Conservation (phyloP, 2,888 invertebrate genomes). For the Melitaea athalia region DNA sequence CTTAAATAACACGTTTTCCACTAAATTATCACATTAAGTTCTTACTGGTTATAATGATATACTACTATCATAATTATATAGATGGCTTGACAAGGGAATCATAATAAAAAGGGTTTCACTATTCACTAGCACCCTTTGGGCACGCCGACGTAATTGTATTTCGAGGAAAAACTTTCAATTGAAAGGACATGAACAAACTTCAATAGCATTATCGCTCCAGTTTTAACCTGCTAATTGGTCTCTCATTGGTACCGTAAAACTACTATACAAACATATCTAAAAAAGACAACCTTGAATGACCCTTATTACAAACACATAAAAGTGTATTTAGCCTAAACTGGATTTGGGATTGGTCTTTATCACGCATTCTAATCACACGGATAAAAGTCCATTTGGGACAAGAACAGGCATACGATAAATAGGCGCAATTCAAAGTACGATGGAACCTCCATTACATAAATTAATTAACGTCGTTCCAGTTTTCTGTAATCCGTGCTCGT, state of each 20-base stretch:
- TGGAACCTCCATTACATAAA: conserved; percentile 41
- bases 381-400: conserved; percentile 30
- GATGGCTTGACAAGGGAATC: too few species aligned
- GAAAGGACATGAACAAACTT: background rate
- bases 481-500: conserved; percentile 37
- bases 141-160: too few species aligned
- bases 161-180: conserved; percentile 5
- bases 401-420: conserved; percentile 32
- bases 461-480: conserved; percentile 40
- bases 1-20: too few species aligned
- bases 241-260: conserved; percentile 2
- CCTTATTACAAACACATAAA: background rate
- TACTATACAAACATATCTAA: background rate
- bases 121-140: too few species aligned
- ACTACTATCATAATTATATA: too few species aligned
- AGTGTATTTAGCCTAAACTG: background rate
- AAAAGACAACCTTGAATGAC: background rate
- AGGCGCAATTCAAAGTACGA: conserved; percentile 30
- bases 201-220: background rate
- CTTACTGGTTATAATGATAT: too few species aligned
- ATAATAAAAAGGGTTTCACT: too few species aligned
- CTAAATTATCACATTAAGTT: too few species aligned
- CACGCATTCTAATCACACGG: conserved; percentile 22
- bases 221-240: conserved; percentile 11
- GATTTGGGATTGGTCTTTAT: conserved; percentile 20